Percentiles rank a stretch among this genome's conserved stretches.
Conservation (phyloP, 2,113 vertebrate species). For the Aleadryas rufinucha region DNA sequence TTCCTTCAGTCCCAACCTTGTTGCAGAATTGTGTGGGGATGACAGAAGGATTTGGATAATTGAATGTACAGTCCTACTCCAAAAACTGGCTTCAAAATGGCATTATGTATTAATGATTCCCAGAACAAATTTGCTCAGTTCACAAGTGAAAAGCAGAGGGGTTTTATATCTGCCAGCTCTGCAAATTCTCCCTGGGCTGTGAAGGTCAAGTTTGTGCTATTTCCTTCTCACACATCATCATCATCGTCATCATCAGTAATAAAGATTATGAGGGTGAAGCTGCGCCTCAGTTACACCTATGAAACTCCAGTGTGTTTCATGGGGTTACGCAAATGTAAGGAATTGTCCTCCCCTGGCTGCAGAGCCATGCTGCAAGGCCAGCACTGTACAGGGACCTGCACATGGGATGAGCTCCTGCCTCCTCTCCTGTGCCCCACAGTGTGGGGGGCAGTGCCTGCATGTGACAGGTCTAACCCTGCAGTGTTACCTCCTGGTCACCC, state of each 20-base stretch:
- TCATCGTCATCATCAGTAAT: slow-evolving; percentile 10
- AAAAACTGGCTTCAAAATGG: slow-evolving; percentile 39
- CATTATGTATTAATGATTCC: slow-evolving; percentile 50
- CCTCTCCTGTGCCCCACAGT: neutral
- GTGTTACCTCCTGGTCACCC: neutral
- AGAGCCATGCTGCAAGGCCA: neutral
- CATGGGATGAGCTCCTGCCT: neutral
- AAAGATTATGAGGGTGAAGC: slow-evolving; percentile 13
- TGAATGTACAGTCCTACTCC: neutral
- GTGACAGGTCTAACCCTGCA: neutral
- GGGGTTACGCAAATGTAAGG: neutral
- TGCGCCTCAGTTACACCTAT: neutral
- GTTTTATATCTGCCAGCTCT: slow-evolving; percentile 37
- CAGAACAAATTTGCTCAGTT: slow-evolving; percentile 49
- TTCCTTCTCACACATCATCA: slow-evolving; percentile 66
- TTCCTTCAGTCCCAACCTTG: neutral
- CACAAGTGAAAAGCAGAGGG: slow-evolving; percentile 25
- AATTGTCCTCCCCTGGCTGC: neutral
- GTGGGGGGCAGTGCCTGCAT: fast-evolving
- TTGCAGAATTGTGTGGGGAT: neutral
- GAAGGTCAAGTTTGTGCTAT: slow-evolving; percentile 39
- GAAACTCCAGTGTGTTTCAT: neutral
- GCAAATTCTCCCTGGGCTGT: neutral
- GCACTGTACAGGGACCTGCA: neutral
- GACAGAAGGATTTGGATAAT: slow-evolving; percentile 36